Conservation (phyloP, 2,888 invertebrate genomes). For the Pristionchus entomophagus region DNA sequence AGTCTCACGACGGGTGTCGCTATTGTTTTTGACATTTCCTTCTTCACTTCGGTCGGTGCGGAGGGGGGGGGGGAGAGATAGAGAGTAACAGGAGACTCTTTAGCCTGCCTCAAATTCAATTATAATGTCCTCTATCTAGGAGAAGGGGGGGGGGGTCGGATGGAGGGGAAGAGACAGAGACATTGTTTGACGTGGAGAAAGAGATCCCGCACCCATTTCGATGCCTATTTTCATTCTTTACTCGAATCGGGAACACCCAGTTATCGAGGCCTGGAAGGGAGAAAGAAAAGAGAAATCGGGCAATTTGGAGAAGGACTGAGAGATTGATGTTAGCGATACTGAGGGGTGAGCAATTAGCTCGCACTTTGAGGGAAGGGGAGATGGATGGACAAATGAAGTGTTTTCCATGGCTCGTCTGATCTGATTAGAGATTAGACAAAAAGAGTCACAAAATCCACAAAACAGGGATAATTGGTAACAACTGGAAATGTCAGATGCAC, state of each 20-base stretch:
- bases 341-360: conserved; percentile 5
- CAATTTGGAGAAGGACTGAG: background rate
- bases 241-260: background rate
- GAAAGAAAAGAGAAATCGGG: background rate
- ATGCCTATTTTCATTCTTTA: background rate
- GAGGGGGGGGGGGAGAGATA: background rate
- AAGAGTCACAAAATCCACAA: background rate
- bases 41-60: background rate
- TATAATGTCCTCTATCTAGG: background rate
- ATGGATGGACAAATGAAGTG: conserved; percentile 9
- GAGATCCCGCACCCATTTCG: background rate
- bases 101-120: conserved; percentile 2
- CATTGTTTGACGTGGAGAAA: background rate
- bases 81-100: conserved; percentile 14
- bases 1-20: background rate
- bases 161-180: background rate
- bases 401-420: conserved; percentile 26
- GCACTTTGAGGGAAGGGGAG: background rate
- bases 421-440: conserved; percentile 17
- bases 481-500: background rate
- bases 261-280: background rate
- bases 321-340: background rate
- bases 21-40: background rate
- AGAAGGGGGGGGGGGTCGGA: background rate
- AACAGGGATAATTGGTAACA: background rate